Percentiles rank a stretch among this genome's conserved stretches.
These are phyloP conservation scores for Caenorhabditis plicata DNA, from an alignment of 2,888 invertebrate species.

Conservation along the genomic window DNA sequence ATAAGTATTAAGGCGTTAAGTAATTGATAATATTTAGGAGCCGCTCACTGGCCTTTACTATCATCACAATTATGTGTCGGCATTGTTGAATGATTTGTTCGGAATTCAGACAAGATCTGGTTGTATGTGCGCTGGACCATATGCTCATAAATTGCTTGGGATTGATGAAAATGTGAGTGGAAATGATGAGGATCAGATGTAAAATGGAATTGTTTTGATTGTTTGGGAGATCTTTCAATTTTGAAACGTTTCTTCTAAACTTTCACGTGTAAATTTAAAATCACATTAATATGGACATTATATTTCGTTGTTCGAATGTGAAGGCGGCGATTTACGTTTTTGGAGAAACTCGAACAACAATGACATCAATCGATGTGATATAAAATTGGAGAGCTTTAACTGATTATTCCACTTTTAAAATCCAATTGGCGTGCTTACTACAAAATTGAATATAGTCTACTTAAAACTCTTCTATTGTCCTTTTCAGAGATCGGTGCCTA, in stretches of 20 bases:
- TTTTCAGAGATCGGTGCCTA: too few relatives aligned
- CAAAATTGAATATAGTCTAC: too few relatives aligned
- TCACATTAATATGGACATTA: not conserved
- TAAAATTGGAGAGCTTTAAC: too few relatives aligned
- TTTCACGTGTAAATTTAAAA: not conserved
- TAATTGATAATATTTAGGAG: constrained; percentile 2
- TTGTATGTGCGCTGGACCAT: constrained; percentile 78
- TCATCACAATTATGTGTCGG: constrained; percentile 84
- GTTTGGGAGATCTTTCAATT: not conserved
- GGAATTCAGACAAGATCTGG: constrained; percentile 73
- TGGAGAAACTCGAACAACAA: too few relatives aligned
- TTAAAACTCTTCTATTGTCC: too few relatives aligned
- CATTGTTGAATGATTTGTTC: constrained; percentile 85
- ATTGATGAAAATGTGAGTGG: constrained; percentile 73
- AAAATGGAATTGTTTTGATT: too few relatives aligned
- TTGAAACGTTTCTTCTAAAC: not conserved
- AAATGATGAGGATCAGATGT: too few relatives aligned
- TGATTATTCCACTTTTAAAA: too few relatives aligned
- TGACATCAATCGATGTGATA: too few relatives aligned
- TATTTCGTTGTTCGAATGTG: too few relatives aligned
- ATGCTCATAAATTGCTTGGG: constrained; percentile 82
- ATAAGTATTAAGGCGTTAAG: constrained; percentile 56
- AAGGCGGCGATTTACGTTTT: too few relatives aligned
- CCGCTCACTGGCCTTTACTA: constrained; percentile 74
- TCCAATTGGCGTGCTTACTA: too few relatives aligned